A percentile compares a stretch with the other conserved stretches of the same genome.
phyloP scores from a whole-genome alignment of 2,113 vertebrate genomes.

The Pipra filicauda region DNA sequence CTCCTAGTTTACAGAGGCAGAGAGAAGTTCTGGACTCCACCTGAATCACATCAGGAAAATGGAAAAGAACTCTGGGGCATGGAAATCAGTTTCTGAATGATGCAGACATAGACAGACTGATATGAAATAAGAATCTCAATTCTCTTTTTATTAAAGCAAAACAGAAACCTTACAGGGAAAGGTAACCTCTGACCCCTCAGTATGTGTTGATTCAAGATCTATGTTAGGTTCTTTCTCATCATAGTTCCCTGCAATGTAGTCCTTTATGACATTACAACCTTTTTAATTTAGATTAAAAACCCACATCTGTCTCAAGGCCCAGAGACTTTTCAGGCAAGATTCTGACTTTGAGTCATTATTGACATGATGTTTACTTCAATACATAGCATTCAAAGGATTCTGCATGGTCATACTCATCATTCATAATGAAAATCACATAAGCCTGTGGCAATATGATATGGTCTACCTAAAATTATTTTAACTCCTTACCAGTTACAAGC shows the following conservation, averaged over 20 bases:
- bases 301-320: neutral
- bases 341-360: neutral
- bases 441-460: neutral
- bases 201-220: neutral
- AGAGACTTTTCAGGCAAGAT: neutral
- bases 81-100: neutral
- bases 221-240: neutral
- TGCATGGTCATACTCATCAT: neutral
- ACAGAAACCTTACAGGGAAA: neutral
- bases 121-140: neutral
- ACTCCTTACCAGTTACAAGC: neutral
- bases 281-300: neutral
- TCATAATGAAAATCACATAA: neutral
- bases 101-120: neutral
- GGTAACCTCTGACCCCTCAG: neutral
- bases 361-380: neutral
- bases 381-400: neutral
- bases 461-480: neutral
- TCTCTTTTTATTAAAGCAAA: neutral
- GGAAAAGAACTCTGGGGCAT: neutral
- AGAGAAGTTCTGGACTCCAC: neutral
- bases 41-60: neutral
- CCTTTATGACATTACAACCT: neutral
- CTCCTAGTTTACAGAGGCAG: neutral
- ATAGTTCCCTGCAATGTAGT: neutral